Evolutionary conservation across 2,113 vertebrate genomes (phyloP).

Genomic region (Opisthocomus hoazin): DNA sequence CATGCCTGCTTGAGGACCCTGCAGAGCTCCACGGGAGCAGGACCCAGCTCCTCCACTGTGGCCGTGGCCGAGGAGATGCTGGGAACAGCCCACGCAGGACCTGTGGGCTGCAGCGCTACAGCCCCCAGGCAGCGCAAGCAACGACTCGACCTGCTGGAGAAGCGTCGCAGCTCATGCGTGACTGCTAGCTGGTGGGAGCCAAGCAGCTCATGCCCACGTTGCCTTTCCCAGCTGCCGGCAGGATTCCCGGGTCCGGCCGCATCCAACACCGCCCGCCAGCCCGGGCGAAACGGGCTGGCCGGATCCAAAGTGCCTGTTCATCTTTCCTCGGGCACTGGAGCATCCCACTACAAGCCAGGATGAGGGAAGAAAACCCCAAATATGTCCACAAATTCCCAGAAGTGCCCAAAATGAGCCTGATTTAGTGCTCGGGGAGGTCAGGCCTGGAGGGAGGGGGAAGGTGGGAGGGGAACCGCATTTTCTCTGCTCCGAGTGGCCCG

Average conservation of each 20-base stretch:
- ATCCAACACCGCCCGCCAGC: neutral
- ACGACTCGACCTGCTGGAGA: too few species aligned
- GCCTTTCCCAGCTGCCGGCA: neutral
- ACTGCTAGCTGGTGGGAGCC: neutral
- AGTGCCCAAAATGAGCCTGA: neutral
- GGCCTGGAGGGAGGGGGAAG: neutral
- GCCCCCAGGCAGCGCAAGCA: neutral
- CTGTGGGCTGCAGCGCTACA: too few species aligned
- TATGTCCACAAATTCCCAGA: neutral
- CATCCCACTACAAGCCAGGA: neutral
- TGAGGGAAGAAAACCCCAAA: neutral
- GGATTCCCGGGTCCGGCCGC: neutral
- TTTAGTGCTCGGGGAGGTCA: neutral
- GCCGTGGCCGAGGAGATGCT: neutral
- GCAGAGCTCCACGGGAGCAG: neutral
- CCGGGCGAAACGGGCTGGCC: neutral
- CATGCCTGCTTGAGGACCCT: neutral
- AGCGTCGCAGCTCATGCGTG: neutral
- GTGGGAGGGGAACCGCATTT: neutral
- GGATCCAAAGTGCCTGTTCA: neutral
- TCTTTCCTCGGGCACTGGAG: neutral
- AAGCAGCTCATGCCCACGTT: accelerated
- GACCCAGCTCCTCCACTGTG: neutral
- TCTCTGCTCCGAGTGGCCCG: neutral
- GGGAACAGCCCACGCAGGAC: neutral